A percentile compares a stretch with the other conserved stretches of the same genome.
phyloP scores from a whole-genome alignment of 1,140 invertebrate genomes.

The Drosophila bipectinata region DNA sequence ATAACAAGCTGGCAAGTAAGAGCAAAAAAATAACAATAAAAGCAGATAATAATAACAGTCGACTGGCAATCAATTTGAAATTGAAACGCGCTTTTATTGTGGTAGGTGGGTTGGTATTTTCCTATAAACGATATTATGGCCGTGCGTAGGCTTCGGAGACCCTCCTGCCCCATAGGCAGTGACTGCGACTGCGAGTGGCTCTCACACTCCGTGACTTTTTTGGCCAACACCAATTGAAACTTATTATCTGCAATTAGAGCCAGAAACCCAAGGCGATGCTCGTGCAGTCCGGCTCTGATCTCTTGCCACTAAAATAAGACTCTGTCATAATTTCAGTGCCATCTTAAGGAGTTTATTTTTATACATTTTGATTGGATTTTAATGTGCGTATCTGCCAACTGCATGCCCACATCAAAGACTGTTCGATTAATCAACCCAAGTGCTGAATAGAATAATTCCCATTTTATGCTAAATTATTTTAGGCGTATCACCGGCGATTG shows the following conservation, averaged over 20 bases:
- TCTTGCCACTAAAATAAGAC: slow-evolving; percentile 50
- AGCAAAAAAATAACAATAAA: slow-evolving; percentile 51
- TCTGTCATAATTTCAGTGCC: slow-evolving; percentile 50
- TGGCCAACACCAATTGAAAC: slow-evolving; percentile 66
- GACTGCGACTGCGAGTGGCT: background rate
- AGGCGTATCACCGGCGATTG: slow-evolving; percentile 55
- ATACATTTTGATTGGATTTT: slow-evolving; percentile 68
- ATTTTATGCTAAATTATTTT: slow-evolving; percentile 25
- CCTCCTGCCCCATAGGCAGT: slow-evolving; percentile 14
- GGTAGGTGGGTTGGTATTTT: slow-evolving; percentile 52
- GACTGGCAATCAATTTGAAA: slow-evolving; percentile 80
- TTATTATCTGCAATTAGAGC: slow-evolving; percentile 74
- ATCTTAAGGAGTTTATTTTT: slow-evolving; percentile 39
- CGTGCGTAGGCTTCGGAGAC: slow-evolving; percentile 54
- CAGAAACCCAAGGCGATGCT: slow-evolving; percentile 60
- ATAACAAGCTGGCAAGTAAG: slow-evolving; percentile 42
- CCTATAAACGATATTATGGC: slow-evolving; percentile 34
- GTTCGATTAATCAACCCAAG: slow-evolving; percentile 25
- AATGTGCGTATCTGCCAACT: slow-evolving; percentile 53
- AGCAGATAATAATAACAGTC: slow-evolving; percentile 72
- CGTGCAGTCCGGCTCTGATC: slow-evolving; percentile 42
- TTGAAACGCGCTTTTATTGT: slow-evolving; percentile 75
- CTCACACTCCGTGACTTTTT: slow-evolving; percentile 32
- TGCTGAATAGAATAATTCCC: slow-evolving; percentile 8
- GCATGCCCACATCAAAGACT: slow-evolving; percentile 39